These are phyloP conservation scores for Drosophila arizonae DNA, from an alignment of 1,140 invertebrate species.

Conservation along the genomic window DNA sequence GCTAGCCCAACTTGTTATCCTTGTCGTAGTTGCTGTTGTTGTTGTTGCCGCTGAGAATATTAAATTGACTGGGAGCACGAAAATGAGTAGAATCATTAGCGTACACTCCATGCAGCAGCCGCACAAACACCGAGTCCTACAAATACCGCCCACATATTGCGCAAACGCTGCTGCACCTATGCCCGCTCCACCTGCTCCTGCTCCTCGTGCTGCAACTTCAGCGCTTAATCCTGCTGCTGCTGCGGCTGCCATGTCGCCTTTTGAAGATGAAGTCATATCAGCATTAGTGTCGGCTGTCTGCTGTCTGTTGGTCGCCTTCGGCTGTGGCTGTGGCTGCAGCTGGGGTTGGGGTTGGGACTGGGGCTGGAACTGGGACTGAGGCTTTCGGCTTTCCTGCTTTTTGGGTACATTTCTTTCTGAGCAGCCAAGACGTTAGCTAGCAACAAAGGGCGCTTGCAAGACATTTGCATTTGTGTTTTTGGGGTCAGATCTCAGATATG, in stretches of 20 bases:
- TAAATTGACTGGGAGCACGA: slow-evolving; percentile 76
- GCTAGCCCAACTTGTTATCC: slow-evolving; percentile 69
- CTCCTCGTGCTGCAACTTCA: neutral
- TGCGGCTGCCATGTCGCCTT: slow-evolving; percentile 65
- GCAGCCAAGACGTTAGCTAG: slow-evolving; percentile 22
- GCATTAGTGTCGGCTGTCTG: slow-evolving; percentile 69
- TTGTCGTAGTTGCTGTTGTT: slow-evolving; percentile 38
- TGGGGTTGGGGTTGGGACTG: slow-evolving; percentile 4
- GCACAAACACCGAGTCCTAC: slow-evolving; percentile 11
- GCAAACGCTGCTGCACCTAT: slow-evolving; percentile 47
- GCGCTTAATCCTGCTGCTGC: slow-evolving; percentile 14
- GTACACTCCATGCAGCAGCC: slow-evolving; percentile 47
- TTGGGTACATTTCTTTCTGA: slow-evolving; percentile 43
- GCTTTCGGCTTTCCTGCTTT: slow-evolving; percentile 36
- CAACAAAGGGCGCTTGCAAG: slow-evolving; percentile 12
- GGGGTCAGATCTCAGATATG: slow-evolving; percentile 74
- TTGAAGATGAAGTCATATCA: slow-evolving; percentile 75
- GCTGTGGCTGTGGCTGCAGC: slow-evolving; percentile 17
- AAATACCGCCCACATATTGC: slow-evolving; percentile 56
- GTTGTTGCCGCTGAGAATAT: slow-evolving; percentile 62
- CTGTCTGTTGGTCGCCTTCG: slow-evolving; percentile 37
- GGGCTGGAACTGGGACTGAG: neutral
- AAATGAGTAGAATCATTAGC: slow-evolving; percentile 80
- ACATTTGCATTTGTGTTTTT: slow-evolving; percentile 49
- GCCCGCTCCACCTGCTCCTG: slow-evolving; percentile 11